Base-by-base conservation (phyloP, 2,113 vertebrate species). In the Indicator maculatus region DNA sequence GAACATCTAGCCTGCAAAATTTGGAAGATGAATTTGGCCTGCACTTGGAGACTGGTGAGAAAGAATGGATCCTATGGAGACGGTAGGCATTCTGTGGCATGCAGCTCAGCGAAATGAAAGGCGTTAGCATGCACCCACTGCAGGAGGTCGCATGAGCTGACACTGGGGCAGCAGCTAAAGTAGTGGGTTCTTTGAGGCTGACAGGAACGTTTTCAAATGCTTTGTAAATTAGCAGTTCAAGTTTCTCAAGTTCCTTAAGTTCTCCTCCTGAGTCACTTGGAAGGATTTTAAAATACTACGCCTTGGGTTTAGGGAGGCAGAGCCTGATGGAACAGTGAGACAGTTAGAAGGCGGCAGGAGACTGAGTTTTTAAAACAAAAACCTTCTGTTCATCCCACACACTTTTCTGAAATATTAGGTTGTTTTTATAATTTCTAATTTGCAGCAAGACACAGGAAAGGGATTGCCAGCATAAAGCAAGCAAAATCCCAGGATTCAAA, bases 391-490 rank as follows among this genome's bases (percentile, higher is more conserved):
- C 67, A 65, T 55, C 79, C 70, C 73, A 69, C 65, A 39, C 33
- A 33, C 10, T 91, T 83, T 93, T 94, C 86, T 90, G 75, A 93
- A 93, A 93, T 86, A 88, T 53, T 83, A 52, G 50, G 53, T 86
- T 83, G 71, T 79, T 92, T 87, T 83, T 44, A 92, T 94, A 88
- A 87, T 78, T 80, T 70, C 33, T 67, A 69, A 86, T 94, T 92
- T 90, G 64, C 65, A 67, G 45, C 21, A 64, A 90, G 56, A 59
- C 73, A 41, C 84, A 78, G 44, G 8, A 74, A 86, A 84, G 38
- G 17, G 53, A 60, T 47, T 88, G 75, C 67, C 83, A 95, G 55
- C 44, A 71, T 61, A 87, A 86, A 93, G 75, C 59, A 88, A 93
- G 56, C 30, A 86, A 93, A 86, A 81, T 75, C 28, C 20, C 76